These are phyloP conservation scores for Galago senegalensis DNA, from an alignment of 2,797 vertebrate genomes.

Conservation along the genomic window DNA sequence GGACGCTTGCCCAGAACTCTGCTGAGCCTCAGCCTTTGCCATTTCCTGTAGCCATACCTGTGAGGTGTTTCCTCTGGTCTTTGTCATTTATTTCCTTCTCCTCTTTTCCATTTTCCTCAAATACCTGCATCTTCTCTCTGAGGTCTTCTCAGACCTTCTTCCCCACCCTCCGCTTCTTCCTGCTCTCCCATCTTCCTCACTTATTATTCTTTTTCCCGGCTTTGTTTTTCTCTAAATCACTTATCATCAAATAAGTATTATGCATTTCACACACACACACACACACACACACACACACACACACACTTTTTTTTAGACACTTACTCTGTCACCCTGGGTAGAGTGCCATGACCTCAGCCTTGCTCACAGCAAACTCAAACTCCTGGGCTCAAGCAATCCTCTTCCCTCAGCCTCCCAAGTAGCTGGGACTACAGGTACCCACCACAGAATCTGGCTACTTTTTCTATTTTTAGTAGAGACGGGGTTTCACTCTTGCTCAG, in stretches of 20 bases:
- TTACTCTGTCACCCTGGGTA: no score
- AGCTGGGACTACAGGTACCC: no score
- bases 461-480: no score
- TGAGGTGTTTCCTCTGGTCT: not conserved
- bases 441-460: no score
- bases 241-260: not conserved
- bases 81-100: not conserved
- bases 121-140: not conserved
- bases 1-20: not conserved
- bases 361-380: no score
- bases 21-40: not conserved
- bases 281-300: no score
- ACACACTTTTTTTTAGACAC: not conserved
- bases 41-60: not conserved
- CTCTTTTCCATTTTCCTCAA: not conserved
- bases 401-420: not conserved
- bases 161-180: not conserved
- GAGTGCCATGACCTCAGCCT: no score
- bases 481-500: no score
- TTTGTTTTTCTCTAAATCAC: not conserved
- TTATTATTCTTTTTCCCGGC: not conserved
- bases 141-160: not conserved
- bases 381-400: no score
- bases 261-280: not conserved
- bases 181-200: not conserved